These are phyloP conservation scores for Thoracochromis brauschi DNA, from an alignment of 2,113 vertebrate genomes.

Conservation along the genomic window DNA sequence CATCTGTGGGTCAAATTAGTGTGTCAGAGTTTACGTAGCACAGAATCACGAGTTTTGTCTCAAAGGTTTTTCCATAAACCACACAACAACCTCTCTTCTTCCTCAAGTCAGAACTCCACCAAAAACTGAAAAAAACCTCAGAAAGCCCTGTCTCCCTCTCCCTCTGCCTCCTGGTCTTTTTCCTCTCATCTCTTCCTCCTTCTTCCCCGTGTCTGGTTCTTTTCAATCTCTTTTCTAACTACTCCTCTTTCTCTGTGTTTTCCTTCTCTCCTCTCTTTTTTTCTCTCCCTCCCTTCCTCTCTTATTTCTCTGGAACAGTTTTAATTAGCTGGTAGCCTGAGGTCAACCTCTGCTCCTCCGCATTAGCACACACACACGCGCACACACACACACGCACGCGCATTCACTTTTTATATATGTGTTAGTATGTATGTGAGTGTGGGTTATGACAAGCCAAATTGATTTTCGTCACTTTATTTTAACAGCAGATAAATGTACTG, in stretches of 20 bases:
- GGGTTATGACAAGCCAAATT: conserved; percentile 39
- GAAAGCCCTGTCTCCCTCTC: background rate
- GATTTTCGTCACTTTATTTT: conserved; percentile 13
- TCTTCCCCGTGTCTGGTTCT: background rate
- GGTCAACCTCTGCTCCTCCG: conserved; percentile 59
- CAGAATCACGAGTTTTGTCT: background rate
- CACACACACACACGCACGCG: background rate
- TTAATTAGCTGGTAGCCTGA: conserved; percentile 65
- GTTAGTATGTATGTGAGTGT: background rate
- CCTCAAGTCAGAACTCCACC: background rate
- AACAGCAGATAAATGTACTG: conserved; percentile 17
- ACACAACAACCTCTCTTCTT: background rate
- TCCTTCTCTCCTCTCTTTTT: background rate
- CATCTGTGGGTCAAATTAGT: background rate
- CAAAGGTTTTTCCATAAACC: background rate
- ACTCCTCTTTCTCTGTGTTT: conserved; percentile 14
- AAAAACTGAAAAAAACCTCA: background rate
- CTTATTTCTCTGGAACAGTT: conserved; percentile 54
- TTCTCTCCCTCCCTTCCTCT: background rate
- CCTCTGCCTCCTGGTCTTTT: background rate
- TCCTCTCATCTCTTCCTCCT: background rate
- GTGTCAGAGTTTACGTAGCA: background rate
- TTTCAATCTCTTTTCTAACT: background rate
- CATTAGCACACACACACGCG: conserved; percentile 16
- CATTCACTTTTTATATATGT: background rate